Conservation (phyloP, 92 coral and sea anemone species). For the Epizoanthus scotinus region DNA sequence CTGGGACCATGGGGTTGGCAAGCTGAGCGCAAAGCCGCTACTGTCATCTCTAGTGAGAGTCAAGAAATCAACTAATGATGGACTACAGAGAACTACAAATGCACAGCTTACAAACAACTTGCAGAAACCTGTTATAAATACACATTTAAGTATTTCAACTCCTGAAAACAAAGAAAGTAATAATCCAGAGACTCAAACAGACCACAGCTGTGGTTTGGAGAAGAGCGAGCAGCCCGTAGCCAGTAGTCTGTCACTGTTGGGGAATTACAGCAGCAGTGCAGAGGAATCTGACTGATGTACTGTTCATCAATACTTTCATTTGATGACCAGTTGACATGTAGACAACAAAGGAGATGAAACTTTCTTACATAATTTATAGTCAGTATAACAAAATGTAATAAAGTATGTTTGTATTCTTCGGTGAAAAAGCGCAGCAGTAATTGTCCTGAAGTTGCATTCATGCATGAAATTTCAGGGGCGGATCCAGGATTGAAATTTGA, state of each 20-base stretch:
- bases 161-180: not conserved
- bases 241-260: constrained; percentile 59
- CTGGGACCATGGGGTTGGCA: constrained; percentile 77
- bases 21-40: constrained; percentile 55
- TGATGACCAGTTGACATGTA: not conserved
- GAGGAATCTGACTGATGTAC: constrained; percentile 14
- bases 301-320: not conserved
- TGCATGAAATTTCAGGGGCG: too few relatives aligned
- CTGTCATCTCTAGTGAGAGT: constrained; percentile 75
- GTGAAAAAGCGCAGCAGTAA: too few relatives aligned
- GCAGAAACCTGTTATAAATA: constrained; percentile 26
- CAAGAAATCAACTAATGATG: constrained; percentile 47
- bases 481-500: too few relatives aligned
- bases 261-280: constrained; percentile 86
- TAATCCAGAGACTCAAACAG: not conserved
- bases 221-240: not conserved
- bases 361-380: not conserved
- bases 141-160: not conserved
- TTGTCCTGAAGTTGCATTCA: too few relatives aligned
- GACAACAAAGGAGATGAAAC: not conserved
- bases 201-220: not conserved
- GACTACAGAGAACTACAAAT: not conserved
- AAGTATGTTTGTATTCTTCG: too few relatives aligned
- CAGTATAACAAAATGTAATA: not conserved
- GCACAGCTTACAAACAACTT: constrained; percentile 8